These are phyloP conservation scores for Megaceryle alcyon DNA, from an alignment of 2,797 vertebrate species.

Conservation along the genomic window DNA sequence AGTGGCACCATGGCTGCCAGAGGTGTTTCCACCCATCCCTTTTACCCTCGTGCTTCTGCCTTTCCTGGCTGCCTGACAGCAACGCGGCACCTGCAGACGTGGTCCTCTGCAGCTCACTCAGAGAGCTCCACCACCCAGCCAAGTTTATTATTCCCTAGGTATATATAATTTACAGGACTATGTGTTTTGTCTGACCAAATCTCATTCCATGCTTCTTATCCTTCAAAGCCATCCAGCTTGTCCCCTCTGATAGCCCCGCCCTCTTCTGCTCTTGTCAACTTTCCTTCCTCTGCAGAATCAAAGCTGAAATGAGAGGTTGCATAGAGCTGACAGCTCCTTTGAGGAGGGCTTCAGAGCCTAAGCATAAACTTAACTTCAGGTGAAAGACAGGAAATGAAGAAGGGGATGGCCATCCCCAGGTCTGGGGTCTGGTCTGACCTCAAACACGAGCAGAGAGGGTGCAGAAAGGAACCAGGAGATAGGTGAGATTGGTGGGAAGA, in stretches of 20 bases:
- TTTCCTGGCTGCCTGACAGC: neutral
- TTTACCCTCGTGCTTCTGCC: neutral
- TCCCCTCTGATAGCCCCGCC: neutral
- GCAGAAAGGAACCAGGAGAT: neutral
- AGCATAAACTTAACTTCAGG: neutral
- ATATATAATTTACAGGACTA: neutral
- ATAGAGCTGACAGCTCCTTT: neutral
- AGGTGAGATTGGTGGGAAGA: neutral
- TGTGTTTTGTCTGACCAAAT: neutral
- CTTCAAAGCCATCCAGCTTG: conserved; percentile 8
- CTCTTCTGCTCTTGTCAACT: neutral
- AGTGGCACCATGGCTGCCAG: neutral
- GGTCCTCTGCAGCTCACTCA: neutral
- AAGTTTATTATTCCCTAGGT: neutral
- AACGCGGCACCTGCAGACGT: neutral
- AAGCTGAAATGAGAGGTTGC: neutral
- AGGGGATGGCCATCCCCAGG: neutral
- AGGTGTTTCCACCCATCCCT: neutral
- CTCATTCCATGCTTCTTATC: neutral
- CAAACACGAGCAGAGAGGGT: neutral
- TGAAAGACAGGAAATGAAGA: neutral
- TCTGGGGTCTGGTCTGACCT: neutral
- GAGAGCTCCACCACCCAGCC: neutral
- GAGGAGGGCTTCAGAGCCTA: neutral
- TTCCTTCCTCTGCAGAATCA: neutral